Evolutionary conservation across 2,113 vertebrate species (phyloP).

Genomic region (Lophochroa leadbeateri): DNA sequence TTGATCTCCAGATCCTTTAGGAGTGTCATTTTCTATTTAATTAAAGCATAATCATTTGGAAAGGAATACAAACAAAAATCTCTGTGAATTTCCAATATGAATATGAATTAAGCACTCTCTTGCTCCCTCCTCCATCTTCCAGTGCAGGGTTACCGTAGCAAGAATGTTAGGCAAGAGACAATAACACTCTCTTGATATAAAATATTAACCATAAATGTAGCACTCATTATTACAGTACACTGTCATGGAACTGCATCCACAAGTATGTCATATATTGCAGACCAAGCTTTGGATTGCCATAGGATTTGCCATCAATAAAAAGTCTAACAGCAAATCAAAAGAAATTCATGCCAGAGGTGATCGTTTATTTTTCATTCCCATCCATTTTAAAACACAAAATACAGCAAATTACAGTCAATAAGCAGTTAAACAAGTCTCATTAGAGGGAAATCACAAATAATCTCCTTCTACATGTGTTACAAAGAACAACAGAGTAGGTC

Average conservation of each 20-base stretch:
- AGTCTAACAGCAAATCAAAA: not conserved
- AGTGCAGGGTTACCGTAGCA: not conserved
- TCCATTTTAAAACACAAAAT: constrained; percentile 33
- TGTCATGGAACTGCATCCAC: not conserved
- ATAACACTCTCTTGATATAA: not conserved
- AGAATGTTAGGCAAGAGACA: not conserved
- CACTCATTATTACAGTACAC: not conserved
- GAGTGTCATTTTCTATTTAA: not conserved
- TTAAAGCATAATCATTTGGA: not conserved
- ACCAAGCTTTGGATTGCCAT: not conserved
- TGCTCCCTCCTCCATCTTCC: not conserved
- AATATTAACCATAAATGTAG: not conserved
- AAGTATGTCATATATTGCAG: not conserved
- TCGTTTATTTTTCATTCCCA: not conserved
- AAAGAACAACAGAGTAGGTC: constrained; percentile 11
- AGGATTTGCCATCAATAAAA: not conserved
- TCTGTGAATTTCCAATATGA: not conserved
- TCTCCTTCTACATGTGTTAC: constrained; percentile 10
- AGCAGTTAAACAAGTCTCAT: constrained; percentile 14
- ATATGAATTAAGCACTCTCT: not conserved
- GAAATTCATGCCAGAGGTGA: not conserved
- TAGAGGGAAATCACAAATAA: constrained; percentile 41
- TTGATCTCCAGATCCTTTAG: not conserved
- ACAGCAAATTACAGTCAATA: constrained; percentile 30
- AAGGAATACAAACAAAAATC: not conserved